These are phyloP conservation scores for Strigamia maritima DNA, from an alignment of 2,888 invertebrate genomes.

Conservation along the genomic window DNA sequence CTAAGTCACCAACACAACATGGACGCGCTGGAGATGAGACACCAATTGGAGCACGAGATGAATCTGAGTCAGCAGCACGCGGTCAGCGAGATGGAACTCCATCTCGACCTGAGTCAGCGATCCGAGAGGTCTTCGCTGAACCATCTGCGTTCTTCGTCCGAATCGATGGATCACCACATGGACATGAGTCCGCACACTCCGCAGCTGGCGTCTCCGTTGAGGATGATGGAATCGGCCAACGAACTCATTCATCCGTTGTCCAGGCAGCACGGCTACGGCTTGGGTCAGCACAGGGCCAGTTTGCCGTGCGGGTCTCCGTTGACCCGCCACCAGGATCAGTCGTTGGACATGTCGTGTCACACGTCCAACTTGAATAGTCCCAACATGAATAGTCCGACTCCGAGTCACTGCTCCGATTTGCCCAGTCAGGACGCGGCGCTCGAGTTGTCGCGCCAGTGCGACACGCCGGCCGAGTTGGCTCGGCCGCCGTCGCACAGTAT, in stretches of 20 bases:
- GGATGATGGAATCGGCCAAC: conserved; percentile 21
- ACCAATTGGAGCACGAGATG: conserved; percentile 33
- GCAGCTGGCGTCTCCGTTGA: background rate
- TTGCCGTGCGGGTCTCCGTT: background rate
- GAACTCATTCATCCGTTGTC: conserved; percentile 13
- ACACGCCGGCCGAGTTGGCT: conserved; percentile 41
- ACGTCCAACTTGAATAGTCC: conserved; percentile 33
- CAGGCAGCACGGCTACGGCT: conserved; percentile 28
- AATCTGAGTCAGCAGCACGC: background rate
- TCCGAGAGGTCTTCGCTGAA: background rate
- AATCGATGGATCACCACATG: background rate
- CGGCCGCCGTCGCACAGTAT: conserved; percentile 54
- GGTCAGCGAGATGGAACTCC: conserved; percentile 8
- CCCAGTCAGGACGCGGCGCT: background rate
- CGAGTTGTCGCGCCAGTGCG: conserved; percentile 35
- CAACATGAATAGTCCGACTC: conserved; percentile 28
- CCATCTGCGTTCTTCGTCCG: background rate
- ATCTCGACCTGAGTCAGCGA: conserved; percentile 25
- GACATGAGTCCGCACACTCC: conserved; percentile 33
- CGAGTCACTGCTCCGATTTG: conserved; percentile 33
- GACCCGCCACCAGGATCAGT: background rate
- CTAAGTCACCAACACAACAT: background rate
- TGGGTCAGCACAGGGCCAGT: conserved; percentile 34
- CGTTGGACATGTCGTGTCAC: conserved; percentile 36
- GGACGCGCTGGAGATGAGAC: conserved; percentile 6